A percentile compares a stretch with the other conserved stretches of the same genome.
Conservation (phyloP, 2,113 vertebrate genomes). For the Oncorhynchus keta region DNA sequence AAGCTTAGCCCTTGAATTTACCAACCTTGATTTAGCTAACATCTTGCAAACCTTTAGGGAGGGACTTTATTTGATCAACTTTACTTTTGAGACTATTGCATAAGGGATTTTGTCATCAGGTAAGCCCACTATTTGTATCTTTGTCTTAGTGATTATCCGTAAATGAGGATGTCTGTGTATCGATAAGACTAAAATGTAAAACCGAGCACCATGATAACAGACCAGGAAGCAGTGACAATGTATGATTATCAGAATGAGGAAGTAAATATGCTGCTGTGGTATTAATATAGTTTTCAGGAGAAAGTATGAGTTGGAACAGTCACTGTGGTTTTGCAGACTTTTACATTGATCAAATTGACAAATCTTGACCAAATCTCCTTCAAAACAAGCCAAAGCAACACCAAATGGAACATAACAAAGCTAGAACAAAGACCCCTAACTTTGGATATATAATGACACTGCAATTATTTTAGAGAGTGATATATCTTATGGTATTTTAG, state of each 20-base stretch:
- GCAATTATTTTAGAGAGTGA: background rate
- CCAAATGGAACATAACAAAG: too few species aligned
- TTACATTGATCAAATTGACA: background rate
- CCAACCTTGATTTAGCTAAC: background rate
- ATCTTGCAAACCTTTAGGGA: too few species aligned
- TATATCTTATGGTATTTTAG: background rate
- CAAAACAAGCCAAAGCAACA: background rate
- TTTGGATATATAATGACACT: background rate
- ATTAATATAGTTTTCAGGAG: conserved; percentile 91
- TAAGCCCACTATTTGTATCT: background rate
- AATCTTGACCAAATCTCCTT: background rate
- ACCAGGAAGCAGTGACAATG: conserved; percentile 87
- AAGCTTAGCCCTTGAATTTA: background rate
- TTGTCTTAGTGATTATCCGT: background rate
- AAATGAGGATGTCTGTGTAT: conserved; percentile 18
- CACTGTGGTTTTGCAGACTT: conserved; percentile 78
- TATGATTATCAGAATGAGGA: conserved; percentile 89
- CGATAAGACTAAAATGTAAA: conserved; percentile 32
- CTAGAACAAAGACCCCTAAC: too few species aligned
- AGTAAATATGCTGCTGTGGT: conserved; percentile 79
- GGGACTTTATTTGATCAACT: too few species aligned
- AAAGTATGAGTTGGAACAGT: conserved; percentile 77
- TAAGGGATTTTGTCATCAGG: too few species aligned
- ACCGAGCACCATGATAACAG: conserved; percentile 66
- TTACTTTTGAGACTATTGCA: too few species aligned